Evolutionary conservation across 2,113 vertebrate genomes (phyloP), one percentile per base, ranked within the genome.

Genomic region (Tragulus kanchil): DNA sequence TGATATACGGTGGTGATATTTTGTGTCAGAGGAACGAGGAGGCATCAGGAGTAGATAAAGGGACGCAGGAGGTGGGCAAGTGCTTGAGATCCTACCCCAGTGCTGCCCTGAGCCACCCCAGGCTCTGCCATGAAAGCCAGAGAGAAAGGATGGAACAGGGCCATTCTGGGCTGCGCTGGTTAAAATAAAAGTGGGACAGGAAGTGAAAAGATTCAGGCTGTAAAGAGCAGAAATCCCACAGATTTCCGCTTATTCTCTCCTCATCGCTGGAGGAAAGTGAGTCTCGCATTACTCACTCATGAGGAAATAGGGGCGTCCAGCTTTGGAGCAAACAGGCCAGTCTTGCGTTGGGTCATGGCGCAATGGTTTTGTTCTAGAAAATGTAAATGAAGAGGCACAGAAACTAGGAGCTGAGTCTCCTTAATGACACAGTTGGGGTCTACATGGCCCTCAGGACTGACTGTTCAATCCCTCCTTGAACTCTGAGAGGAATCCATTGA

Each of bases 321-420:
- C 56, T 36, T 71, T 8, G 31, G 23, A 48, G 52, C 36, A 42
- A 42, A 21, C 8, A 14, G 59, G 2, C 59, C 16, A 67, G 26
- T 81, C 58, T 85, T 71, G 50, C 42, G 82, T 17, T 54, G 56
- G 45, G 31, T 48, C 58, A 4, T 21, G 26, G 17, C 45, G 58
- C 11, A 58, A 78, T 8, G 31, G 64, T 48, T 95, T 95, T 90
- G 58, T 8, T 79, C 48, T 48, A 25, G 77, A 83, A 89, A 50
- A 21, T 42, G 15, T 54, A 71, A 83, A 82, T 58, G 62, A 54
- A 81, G 58, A 82, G 19, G n/a, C 65, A 19, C 17, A 77, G 48
- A 83, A 75, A 64, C 58, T 79, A 19, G 9, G 25, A 75, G 15
- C 8, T 48, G 56, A 90, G 56, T 48, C 14, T 79, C 62, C 48